phyloP scores from a whole-genome alignment of 2,797 vertebrate species.

The Xiphorhynchus erythropygius region DNA sequence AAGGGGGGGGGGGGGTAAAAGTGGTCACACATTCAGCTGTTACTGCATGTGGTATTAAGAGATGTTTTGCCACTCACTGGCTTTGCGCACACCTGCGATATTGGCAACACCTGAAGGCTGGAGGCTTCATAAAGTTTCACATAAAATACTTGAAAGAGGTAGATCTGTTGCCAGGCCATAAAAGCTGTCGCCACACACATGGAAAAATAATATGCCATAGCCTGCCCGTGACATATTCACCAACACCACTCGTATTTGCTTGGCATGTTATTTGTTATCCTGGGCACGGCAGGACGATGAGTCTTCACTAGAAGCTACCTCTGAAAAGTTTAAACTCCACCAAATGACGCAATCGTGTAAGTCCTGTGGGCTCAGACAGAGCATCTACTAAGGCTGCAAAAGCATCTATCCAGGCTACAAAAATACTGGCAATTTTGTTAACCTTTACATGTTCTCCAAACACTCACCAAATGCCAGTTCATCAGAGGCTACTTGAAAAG shows the following conservation, averaged over 20 bases:
- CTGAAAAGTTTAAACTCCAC: not conserved
- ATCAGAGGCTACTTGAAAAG: not conserved
- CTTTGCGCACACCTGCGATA: not conserved
- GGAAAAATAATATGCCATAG: slow-evolving; percentile 9
- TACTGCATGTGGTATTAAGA: not conserved
- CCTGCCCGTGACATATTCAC: not conserved
- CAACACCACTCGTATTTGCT: not conserved
- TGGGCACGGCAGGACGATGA: not conserved
- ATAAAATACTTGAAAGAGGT: slow-evolving; percentile 10
- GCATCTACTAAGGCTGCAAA: not conserved
- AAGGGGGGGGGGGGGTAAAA: not conserved
- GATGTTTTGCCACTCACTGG: not conserved
- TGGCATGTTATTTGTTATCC: not conserved
- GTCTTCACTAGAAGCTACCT: not conserved
- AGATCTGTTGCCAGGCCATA: slow-evolving; percentile 16
- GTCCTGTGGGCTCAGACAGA: not conserved
- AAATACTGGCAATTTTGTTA: not conserved
- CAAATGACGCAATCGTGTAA: not conserved
- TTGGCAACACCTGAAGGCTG: not conserved
- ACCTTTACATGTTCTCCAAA: not conserved
- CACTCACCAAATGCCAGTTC: not conserved
- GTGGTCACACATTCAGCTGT: not conserved
- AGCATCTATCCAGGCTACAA: not conserved
- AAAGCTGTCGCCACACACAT: slow-evolving; percentile 16
- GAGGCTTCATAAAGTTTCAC: not conserved